Evolutionary conservation across 2,888 invertebrate species (phyloP), one percentile per base, ranked within the genome.

Genomic region (Epirrita christyi): DNA sequence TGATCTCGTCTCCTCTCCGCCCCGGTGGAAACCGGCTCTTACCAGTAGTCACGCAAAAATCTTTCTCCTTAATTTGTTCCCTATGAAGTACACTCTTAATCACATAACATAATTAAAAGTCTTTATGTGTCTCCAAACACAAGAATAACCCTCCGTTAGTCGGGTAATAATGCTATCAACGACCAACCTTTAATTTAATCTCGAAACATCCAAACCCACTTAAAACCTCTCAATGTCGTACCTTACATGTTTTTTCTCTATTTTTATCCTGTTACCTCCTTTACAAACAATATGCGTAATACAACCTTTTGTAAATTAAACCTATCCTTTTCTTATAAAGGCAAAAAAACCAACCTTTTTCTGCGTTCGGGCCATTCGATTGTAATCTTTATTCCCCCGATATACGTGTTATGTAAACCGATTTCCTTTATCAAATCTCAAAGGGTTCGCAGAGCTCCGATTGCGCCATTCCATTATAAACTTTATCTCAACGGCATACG

Each of bases 231-330:
- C 36, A n/a, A 36, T 36, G 11, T 36, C 36, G n/a, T 11, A 6
- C 36, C 36, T 36, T 21, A 2, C 4, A 4, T 21, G 21, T 10
- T 36, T n/a, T 36, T 36, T 36, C 5, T 5, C n/a, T 36, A n/a
- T 36, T n/a, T 36, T 11, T 36, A 36, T 36, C 36, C 36, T 36
- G 21, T 21, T 21, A 21, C 21, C 21, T 21, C 21, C 21, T 36
- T 6, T n/a, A 11, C n/a, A 6, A 36, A 44, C 43, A 45, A 27
- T 7, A 45, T 10, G 13, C 34, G 11, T 14, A 52, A 47, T 15
- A 50, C 41, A 49, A 40, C 57, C 52, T 54, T 59, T 59, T 49
- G 45, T 45, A 54, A 59, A 59, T 59, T 49, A 54, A 59, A 37
- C 58, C 54, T 44, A 40, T 36, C 37, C 41, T 28, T 51, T 13